Percentiles rank a stretch among this genome's conserved stretches.
Evolutionary conservation across 1,140 invertebrate genomes (phyloP).

Genomic region (Penaeus indicus): DNA sequence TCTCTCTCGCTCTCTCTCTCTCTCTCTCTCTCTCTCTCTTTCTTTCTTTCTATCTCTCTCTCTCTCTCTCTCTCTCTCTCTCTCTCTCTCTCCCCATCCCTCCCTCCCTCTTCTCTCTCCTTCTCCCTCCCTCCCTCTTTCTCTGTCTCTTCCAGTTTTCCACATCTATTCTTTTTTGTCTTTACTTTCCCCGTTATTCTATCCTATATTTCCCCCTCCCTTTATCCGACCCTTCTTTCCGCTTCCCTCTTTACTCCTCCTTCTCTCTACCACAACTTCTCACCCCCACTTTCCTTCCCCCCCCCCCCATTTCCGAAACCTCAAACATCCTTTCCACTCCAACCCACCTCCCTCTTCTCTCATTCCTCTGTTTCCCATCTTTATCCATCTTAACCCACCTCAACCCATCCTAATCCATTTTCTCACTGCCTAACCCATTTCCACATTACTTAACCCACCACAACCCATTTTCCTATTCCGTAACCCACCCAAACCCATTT

Average conservation of each 20-base stretch:
- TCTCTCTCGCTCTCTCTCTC: neutral
- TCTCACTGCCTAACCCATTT: conserved; percentile 1
- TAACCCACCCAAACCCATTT: no score
- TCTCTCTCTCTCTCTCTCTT: neutral
- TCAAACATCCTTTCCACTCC: neutral
- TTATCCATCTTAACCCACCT: neutral
- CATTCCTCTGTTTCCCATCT: neutral
- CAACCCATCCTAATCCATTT: neutral
- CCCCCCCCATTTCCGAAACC: neutral
- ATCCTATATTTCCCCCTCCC: neutral
- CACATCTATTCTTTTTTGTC: neutral
- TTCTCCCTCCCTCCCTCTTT: neutral
- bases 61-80: neutral
- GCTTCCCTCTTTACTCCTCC: neutral
- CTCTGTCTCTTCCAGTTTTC: neutral
- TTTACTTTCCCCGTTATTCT: neutral
- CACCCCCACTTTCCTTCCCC: neutral
- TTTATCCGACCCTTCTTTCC: neutral
- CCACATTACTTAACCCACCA: neutral
- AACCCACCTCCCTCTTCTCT: neutral
- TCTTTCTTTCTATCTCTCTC: neutral
- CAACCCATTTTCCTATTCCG: no score
- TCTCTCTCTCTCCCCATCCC: neutral
- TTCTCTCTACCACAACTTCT: neutral
- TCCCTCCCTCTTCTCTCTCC: neutral